Evolutionary conservation across 2,113 vertebrate species (phyloP).

Genomic region (Taxidea taxus): DNA sequence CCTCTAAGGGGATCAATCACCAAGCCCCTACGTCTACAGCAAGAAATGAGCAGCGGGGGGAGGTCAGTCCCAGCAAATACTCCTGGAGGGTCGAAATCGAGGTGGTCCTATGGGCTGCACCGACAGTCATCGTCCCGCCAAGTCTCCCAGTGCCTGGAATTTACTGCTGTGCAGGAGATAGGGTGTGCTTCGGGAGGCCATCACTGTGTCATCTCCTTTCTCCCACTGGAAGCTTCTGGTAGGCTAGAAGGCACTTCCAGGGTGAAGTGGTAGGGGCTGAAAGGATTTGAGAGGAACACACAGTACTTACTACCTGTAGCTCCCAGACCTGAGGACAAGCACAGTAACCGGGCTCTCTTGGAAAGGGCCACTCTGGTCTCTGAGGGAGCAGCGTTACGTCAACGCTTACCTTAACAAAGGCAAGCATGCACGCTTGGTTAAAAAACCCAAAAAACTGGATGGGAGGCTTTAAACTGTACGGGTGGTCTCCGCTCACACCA

Average conservation of each 20-base stretch:
- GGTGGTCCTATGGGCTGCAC: no score
- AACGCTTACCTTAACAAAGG: neutral
- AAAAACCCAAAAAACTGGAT: neutral
- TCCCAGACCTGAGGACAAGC: neutral
- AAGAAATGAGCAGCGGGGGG: neutral
- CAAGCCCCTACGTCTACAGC: neutral
- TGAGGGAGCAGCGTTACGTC: neutral
- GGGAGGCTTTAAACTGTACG: neutral
- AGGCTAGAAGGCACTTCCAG: neutral
- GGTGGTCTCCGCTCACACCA: neutral
- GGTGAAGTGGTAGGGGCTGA: neutral
- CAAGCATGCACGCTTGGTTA: neutral
- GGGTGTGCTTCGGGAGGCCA: accelerated
- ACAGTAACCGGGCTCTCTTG: neutral
- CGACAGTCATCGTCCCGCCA: neutral
- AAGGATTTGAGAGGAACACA: neutral
- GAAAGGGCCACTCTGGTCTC: neutral
- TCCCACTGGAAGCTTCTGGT: neutral
- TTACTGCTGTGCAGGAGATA: neutral
- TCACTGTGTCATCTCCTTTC: neutral
- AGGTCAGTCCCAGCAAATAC: neutral
- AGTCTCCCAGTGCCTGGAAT: neutral
- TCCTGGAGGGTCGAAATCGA: neutral
- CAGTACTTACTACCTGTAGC: neutral
- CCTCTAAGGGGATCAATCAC: neutral